Evolutionary conservation across 1,140 invertebrate genomes (phyloP).

Genomic region (Xylocopa sonorina): DNA sequence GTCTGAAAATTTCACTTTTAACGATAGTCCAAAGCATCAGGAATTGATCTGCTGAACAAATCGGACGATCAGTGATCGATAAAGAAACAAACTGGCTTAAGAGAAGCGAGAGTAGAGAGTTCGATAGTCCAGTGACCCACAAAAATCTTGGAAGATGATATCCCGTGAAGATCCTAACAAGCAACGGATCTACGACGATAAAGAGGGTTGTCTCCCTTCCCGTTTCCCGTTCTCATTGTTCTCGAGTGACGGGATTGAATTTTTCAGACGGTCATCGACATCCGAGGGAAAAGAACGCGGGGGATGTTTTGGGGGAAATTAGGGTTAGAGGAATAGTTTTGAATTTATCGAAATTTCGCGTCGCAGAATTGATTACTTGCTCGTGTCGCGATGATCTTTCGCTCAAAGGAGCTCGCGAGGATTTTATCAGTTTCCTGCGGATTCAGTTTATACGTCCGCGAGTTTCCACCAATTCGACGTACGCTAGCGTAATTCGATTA

Average conservation of each 20-base stretch:
- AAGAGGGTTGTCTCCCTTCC: conserved; percentile 40
- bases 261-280: conserved; percentile 20
- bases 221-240: conserved; percentile 30
- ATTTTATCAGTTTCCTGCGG: conserved; percentile 19
- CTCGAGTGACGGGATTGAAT: conserved; percentile 25
- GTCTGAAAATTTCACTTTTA: conserved; percentile 37
- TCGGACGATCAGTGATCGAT: not conserved
- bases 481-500: conserved; percentile 64
- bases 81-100: not conserved
- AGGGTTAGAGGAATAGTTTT: not conserved
- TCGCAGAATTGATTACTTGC: not conserved
- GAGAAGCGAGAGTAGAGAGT: not conserved
- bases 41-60: too few relatives aligned
- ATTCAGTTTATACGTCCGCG: conserved; percentile 10
- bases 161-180: conserved; percentile 39
- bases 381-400: not conserved
- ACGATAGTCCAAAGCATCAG: too few relatives aligned
- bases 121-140: conserved; percentile 20
- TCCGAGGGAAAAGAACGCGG: not conserved
- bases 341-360: not conserved
- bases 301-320: conserved; percentile 1
- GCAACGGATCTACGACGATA: conserved; percentile 25
- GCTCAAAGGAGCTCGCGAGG: not conserved
- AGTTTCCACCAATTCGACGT: conserved; percentile 58
- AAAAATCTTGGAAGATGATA: conserved; percentile 38